Conservation (phyloP, 2,888 invertebrate genomes). For the Sisyra nigra region DNA sequence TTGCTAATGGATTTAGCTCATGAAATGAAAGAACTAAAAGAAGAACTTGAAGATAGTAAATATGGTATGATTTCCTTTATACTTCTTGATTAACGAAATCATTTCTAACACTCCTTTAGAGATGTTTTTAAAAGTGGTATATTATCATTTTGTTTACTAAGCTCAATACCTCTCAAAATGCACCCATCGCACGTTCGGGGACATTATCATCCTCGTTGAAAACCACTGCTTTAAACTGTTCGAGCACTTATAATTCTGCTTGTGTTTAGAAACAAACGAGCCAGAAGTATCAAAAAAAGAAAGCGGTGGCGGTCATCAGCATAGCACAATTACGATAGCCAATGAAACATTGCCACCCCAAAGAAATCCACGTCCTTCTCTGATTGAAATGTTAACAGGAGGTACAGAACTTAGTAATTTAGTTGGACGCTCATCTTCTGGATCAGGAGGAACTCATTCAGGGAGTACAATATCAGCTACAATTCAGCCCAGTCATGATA, state of each 20-base stretch:
- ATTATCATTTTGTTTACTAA: no score
- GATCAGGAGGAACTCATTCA: slow-evolving; percentile 1
- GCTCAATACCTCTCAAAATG: no score
- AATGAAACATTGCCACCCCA: slow-evolving; percentile 16
- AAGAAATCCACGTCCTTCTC: slow-evolving; percentile 44
- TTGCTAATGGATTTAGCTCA: slow-evolving; percentile 71
- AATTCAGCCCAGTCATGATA: slow-evolving; percentile 18
- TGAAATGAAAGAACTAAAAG: slow-evolving; percentile 72
- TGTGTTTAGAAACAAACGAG: slow-evolving; percentile 7
- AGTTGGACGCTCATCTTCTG: slow-evolving; percentile 1
- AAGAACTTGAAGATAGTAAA: slow-evolving; percentile 61
- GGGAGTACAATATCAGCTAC: slow-evolving; percentile 3
- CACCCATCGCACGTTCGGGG: no score
- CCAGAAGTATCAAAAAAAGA: slow-evolving; percentile 24
- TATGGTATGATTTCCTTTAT: slow-evolving; percentile 2
- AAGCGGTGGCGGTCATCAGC: slow-evolving; percentile 11
- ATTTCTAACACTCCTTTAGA: no score
- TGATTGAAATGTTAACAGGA: slow-evolving; percentile 51
- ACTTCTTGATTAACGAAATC: no score
- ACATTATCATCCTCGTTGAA: no score
- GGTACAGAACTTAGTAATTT: slow-evolving; percentile 5
- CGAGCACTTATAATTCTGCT: no score
- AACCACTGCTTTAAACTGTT: no score
- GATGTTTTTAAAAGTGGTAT: no score
- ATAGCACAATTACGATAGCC: slow-evolving; percentile 21